Evolutionary conservation across 1,140 invertebrate genomes (phyloP).

Genomic region (Euglossa dilemma): DNA sequence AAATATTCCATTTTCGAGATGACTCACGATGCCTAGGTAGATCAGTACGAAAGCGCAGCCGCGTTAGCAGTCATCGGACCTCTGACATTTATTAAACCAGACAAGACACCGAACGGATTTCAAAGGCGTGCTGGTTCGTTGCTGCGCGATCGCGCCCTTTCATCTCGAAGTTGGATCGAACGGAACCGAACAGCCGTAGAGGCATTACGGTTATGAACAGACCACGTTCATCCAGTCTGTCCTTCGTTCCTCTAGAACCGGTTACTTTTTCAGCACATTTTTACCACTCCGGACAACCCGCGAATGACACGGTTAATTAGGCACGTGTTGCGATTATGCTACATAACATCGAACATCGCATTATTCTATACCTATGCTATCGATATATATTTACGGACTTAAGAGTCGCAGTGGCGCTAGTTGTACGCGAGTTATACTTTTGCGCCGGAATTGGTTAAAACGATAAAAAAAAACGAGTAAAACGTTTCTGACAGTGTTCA

Average conservation of each 20-base stretch:
- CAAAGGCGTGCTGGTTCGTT: background rate
- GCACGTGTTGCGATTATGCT: background rate
- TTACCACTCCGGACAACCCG: background rate
- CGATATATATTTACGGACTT: no score
- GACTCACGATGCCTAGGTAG: background rate
- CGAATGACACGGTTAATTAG: background rate
- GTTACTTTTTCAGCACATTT: background rate
- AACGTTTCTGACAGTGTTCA: no score
- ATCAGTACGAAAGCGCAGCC: background rate
- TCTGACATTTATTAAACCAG: slow-evolving; percentile 13
- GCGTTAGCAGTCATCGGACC: background rate
- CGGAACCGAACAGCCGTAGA: background rate
- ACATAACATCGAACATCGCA: no score
- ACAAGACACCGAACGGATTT: slow-evolving; percentile 4
- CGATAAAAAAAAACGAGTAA: no score
- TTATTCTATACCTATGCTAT: no score
- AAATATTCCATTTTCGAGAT: background rate
- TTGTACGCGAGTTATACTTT: no score
- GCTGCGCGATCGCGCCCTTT: background rate
- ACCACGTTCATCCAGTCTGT: background rate
- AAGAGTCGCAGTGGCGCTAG: no score
- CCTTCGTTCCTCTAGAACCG: background rate
- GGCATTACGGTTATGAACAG: background rate
- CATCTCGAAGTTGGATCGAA: background rate
- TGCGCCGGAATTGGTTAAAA: no score